Evolutionary conservation across 2,797 vertebrate species (phyloP).

Genomic region (Coreius guichenoti): DNA sequence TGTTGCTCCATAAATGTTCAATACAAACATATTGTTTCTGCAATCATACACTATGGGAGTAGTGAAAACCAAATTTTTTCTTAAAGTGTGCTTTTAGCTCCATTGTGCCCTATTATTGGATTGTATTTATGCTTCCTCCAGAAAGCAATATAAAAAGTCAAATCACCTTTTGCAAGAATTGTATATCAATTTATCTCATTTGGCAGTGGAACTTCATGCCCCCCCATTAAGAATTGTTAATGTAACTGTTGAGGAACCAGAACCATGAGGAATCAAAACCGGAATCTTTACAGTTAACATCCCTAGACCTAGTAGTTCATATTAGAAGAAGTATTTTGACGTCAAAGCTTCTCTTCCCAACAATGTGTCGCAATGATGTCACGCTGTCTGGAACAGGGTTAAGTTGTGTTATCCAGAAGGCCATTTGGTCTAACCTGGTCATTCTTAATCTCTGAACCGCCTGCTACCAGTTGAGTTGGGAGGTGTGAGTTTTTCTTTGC

Average conservation of each 20-base stretch:
- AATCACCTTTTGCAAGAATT: neutral
- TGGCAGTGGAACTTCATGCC: neutral
- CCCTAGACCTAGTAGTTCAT: neutral
- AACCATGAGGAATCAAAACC: neutral
- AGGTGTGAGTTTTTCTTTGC: conserved; percentile 24
- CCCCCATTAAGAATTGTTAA: neutral
- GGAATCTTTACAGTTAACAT: neutral
- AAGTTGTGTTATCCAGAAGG: neutral
- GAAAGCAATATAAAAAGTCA: neutral
- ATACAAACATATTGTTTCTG: too few species aligned
- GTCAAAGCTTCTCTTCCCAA: conserved; percentile 11
- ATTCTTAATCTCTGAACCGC: conserved; percentile 1
- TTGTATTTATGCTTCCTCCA: neutral
- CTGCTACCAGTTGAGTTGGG: neutral
- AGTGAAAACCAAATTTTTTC: too few species aligned
- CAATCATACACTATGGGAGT: too few species aligned
- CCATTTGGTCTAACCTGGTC: conserved; percentile 26
- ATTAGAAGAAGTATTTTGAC: conserved; percentile 3
- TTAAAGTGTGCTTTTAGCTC: too few species aligned
- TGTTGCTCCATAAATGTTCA: too few species aligned
- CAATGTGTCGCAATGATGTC: neutral
- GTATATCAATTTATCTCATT: neutral
- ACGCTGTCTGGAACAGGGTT: conserved; percentile 16
- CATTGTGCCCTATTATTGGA: neutral
- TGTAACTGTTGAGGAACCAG: neutral